phyloP scores from a whole-genome alignment of 2,113 vertebrate species.

The Thunnus maccoyii region DNA sequence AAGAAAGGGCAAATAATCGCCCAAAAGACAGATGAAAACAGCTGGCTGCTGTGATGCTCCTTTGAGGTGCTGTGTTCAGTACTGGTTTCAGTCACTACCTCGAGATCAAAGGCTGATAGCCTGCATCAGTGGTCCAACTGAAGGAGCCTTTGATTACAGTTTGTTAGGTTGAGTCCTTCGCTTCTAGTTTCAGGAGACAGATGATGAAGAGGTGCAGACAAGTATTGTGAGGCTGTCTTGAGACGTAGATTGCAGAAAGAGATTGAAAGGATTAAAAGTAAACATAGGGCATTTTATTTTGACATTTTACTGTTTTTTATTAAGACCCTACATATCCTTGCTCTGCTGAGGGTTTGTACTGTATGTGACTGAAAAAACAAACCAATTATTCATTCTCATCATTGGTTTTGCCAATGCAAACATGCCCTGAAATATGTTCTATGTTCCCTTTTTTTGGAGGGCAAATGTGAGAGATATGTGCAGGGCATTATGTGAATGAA shows the following conservation, averaged over 20 bases:
- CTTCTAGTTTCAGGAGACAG: background rate
- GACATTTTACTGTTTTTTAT: background rate
- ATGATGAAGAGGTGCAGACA: background rate
- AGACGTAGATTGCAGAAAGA: background rate
- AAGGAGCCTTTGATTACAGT: slow-evolving; percentile 28
- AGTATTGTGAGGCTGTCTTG: background rate
- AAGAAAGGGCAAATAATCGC: slow-evolving; percentile 34
- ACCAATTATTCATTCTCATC: background rate
- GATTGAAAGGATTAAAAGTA: slow-evolving; percentile 25
- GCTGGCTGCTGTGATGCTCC: background rate
- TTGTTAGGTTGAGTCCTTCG: slow-evolving; percentile 15
- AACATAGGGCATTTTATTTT: background rate
- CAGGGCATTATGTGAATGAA: no score
- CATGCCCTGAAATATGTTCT: no score
- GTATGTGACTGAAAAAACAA: background rate
- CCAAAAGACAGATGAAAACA: slow-evolving; percentile 31
- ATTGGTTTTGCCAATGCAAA: background rate
- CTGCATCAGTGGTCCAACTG: slow-evolving; percentile 15
- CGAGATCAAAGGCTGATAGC: slow-evolving; percentile 19
- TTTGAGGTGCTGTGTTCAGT: background rate
- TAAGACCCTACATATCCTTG: background rate
- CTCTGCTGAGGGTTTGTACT: background rate
- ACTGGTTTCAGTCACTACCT: slow-evolving; percentile 17
- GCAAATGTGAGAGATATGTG: no score
- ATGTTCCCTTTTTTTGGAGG: no score